These are phyloP conservation scores for Anolis carolinensis DNA, from an alignment of 2,113 vertebrate species.

Conservation along the genomic window DNA sequence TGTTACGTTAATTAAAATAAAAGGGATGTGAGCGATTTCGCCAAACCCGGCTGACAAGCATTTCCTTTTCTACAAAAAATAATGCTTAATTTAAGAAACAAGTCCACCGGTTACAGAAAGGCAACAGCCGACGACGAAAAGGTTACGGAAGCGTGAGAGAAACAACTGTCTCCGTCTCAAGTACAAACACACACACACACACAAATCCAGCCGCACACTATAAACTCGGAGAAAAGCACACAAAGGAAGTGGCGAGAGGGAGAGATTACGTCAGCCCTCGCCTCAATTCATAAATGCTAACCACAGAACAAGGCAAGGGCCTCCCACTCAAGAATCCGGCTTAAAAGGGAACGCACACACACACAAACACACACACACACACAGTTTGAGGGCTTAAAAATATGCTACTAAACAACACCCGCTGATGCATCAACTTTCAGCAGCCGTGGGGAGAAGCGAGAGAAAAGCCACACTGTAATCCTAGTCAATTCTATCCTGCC, in stretches of 20 bases:
- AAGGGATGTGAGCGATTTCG: constrained; percentile 57
- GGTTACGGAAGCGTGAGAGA: constrained; percentile 29
- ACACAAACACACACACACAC: not conserved
- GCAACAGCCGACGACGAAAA: constrained; percentile 8
- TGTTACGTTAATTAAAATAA: constrained; percentile 74
- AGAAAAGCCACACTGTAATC: constrained; percentile 69
- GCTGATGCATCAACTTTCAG: constrained; percentile 67
- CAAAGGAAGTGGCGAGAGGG: constrained; percentile 77
- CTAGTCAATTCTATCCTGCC: constrained; percentile 77
- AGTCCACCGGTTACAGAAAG: constrained; percentile 13
- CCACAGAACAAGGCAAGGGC: constrained; percentile 72
- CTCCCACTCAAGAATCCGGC: constrained; percentile 63
- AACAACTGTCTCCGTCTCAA: constrained; percentile 47
- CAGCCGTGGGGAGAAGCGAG: constrained; percentile 50
- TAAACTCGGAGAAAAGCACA: constrained; percentile 68
- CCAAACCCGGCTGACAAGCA: constrained; percentile 57
- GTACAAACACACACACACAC: constrained; percentile 48
- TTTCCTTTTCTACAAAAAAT: not conserved
- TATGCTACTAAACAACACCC: constrained; percentile 52
- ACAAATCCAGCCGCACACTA: constrained; percentile 38
- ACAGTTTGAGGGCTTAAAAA: constrained; percentile 51
- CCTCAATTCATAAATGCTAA: constrained; percentile 79
- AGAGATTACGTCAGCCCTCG: constrained; percentile 80
- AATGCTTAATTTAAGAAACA: constrained; percentile 25
- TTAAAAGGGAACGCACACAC: constrained; percentile 61